A percentile compares a stretch with the other conserved stretches of the same genome.
phyloP scores from a whole-genome alignment of 2,888 invertebrate genomes.

The Diploptera punctata region DNA sequence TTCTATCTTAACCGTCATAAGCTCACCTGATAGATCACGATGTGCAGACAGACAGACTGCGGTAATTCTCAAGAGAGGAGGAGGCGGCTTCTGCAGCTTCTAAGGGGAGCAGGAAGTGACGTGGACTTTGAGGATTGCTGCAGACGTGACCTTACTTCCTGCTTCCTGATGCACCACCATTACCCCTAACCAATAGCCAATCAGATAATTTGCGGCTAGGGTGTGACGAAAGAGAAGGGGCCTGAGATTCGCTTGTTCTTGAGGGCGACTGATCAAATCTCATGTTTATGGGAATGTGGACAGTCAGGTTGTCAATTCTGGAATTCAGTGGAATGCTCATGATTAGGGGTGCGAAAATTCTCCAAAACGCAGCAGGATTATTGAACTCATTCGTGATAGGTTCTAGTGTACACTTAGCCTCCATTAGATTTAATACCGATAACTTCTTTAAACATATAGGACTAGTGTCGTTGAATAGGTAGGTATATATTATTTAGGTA shows the following conservation, averaged over 20 bases:
- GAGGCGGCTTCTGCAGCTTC: not conserved
- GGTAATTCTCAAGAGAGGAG: slow-evolving; percentile 16
- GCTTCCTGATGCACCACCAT: slow-evolving; percentile 11
- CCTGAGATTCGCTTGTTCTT: not conserved
- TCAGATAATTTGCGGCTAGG: slow-evolving; percentile 15
- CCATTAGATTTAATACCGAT: too few relatives aligned
- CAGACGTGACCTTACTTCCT: slow-evolving; percentile 26
- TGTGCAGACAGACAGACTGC: slow-evolving; percentile 12
- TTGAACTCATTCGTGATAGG: too few relatives aligned
- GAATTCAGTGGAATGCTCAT: too few relatives aligned
- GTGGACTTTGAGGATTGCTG: slow-evolving; percentile 23
- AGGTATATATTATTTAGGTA: too few relatives aligned
- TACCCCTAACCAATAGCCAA: slow-evolving; percentile 11
- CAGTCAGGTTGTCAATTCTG: too few relatives aligned
- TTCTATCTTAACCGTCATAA: not conserved
- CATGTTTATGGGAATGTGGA: slow-evolving; percentile 12
- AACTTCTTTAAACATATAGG: too few relatives aligned
- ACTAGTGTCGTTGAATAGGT: too few relatives aligned
- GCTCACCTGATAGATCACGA: slow-evolving; percentile 18
- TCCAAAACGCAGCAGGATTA: too few relatives aligned
- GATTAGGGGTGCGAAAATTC: too few relatives aligned
- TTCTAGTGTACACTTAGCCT: too few relatives aligned
- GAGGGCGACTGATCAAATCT: not conserved
- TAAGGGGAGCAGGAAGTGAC: slow-evolving; percentile 15
- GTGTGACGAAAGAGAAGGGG: not conserved